Percentiles rank a stretch among this genome's conserved stretches.
phyloP scores from a whole-genome alignment of 2,797 vertebrate genomes.

The Dallia pectoralis region DNA sequence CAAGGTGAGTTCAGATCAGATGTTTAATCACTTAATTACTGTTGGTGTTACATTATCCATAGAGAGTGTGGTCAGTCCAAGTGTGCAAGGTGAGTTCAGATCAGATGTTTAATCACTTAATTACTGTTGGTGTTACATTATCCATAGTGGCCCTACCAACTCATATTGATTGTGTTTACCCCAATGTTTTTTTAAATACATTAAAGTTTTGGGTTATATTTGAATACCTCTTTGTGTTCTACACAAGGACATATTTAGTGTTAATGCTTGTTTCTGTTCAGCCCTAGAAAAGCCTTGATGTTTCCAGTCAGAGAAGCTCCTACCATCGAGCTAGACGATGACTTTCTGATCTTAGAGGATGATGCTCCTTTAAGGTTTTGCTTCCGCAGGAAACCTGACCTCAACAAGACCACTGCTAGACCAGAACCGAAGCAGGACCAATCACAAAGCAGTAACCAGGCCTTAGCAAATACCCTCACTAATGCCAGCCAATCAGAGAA shows the following conservation, averaged over 20 bases:
- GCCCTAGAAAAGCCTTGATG: slow-evolving; percentile 38
- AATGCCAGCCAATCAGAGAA: slow-evolving; percentile 16
- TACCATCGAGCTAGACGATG: slow-evolving; percentile 63
- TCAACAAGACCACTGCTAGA: slow-evolving; percentile 36
- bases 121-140: too few relatives aligned
- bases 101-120: too few relatives aligned
- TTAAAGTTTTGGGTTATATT: too few relatives aligned
- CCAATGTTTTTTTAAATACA: too few relatives aligned
- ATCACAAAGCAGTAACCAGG: slow-evolving; percentile 29
- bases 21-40: too few relatives aligned
- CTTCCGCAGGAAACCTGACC: slow-evolving; percentile 57
- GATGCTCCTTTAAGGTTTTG: slow-evolving; percentile 54
- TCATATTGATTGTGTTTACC: too few relatives aligned
- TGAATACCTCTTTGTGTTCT: not conserved
- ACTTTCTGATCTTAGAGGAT: slow-evolving; percentile 75
- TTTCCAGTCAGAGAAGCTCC: slow-evolving; percentile 36
- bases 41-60: too few relatives aligned
- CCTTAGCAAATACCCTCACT: slow-evolving; percentile 21
- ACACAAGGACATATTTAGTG: not conserved
- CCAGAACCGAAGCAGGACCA: slow-evolving; percentile 21
- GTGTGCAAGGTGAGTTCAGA: too few relatives aligned
- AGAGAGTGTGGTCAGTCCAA: too few relatives aligned
- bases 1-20: too few relatives aligned
- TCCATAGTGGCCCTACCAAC: too few relatives aligned
- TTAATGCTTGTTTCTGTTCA: slow-evolving; percentile 14